Conservation (phyloP, 2,113 vertebrate species). For the Poecile atricapillus region DNA sequence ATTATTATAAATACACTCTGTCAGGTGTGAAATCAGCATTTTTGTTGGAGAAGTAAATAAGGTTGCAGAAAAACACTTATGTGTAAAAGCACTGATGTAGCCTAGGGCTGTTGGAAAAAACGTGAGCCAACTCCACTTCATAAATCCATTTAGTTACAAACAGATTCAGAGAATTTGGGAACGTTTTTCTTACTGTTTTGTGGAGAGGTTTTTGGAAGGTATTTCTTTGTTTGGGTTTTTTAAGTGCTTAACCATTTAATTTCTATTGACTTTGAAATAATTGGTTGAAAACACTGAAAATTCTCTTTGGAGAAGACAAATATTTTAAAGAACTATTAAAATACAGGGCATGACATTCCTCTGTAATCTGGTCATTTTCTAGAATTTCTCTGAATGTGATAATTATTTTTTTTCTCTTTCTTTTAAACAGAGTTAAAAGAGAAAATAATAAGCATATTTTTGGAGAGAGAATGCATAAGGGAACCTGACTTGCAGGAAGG, state of each 20-base stretch:
- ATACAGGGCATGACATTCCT: neutral
- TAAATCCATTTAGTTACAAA: neutral
- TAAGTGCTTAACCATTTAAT: neutral
- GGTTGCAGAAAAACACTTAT: neutral
- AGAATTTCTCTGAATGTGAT: neutral
- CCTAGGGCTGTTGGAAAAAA: neutral
- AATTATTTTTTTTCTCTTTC: neutral
- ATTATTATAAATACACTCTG: neutral
- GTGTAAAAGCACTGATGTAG: neutral
- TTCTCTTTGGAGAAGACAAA: neutral
- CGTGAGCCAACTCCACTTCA: neutral
- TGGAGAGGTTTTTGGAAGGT: neutral
- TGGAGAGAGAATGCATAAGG: neutral
- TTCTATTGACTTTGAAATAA: neutral
- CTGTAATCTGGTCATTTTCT: neutral
- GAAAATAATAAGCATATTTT: neutral
- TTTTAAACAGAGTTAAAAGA: neutral
- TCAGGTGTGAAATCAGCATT: constrained; percentile 10
- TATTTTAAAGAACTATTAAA: neutral
- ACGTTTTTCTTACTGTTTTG: neutral
- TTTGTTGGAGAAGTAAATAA: neutral
- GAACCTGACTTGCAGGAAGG: neutral
- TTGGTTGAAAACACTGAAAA: neutral
- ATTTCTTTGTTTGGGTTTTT: neutral
- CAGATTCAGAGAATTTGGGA: neutral